Base-by-base conservation (phyloP, 2,888 invertebrate species). In the Lycophotia porphyrea region DNA sequence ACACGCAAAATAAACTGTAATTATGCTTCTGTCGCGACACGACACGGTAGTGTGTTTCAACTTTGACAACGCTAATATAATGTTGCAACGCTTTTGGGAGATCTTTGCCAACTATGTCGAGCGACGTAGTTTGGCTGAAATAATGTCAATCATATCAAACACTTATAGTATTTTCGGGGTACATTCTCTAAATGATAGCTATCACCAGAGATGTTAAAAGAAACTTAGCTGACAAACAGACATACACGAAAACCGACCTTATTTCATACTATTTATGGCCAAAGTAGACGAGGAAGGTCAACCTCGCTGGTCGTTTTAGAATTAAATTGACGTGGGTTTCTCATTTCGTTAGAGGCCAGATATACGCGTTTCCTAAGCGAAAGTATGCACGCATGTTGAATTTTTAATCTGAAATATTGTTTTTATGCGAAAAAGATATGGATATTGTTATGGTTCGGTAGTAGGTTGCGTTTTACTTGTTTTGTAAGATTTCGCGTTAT, bases 241-340 rank as follows among this genome's bases (percentile, higher is more conserved):
- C 5, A 18, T 15, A 34, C 15, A 44, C 34, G 15, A 66, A 49
- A 66, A 47, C 2, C 27, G 27, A 64, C 65, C 7, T 64, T 36
- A 13, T 36, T 15, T 3, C 8, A 13, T 18, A 49, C 31, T 61
- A 39, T 39, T 60, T 34, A 44, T 34, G 67, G 68, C 60, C 18
- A 42, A 49, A 71, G 36, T 68, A 66, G 60, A 64, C 49, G 36
- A 31, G 61, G 64, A 15, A 77, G 88, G 69, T 83, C 87, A 68
- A 60, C 39, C n/a, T n/a, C 3, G 2, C 36, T 85, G 83, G 89
- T 77, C 80, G 58, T 77, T 87, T 76, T 55, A 75, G 85, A 84
- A 83, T 88, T 84, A 85, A 85, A 88, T 82, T 90, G 88, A 90
- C 87, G 85, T 85, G 90, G 90, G 90, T 90, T 74, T 72, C 87